Evolutionary conservation across 2,888 invertebrate species (phyloP).

Genomic region (Aporophyla nigra): DNA sequence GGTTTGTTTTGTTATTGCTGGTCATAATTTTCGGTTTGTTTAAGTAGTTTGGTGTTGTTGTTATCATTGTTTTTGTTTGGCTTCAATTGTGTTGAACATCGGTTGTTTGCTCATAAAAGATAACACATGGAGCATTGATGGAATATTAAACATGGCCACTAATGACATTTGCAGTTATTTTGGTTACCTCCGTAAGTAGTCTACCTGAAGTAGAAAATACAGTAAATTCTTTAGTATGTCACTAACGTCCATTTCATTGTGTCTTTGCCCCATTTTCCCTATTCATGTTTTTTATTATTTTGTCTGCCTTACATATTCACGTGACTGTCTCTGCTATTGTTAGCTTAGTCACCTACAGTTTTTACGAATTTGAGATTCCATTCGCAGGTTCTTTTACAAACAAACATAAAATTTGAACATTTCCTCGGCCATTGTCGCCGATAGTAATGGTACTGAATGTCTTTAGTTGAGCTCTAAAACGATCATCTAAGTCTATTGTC

Average conservation of each 20-base stretch:
- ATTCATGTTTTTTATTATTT: conserved; percentile 51
- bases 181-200: neutral
- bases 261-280: conserved; percentile 29
- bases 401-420: conserved; percentile 55
- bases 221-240: conserved; percentile 29
- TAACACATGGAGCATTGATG: neutral
- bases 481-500: conserved; percentile 79
- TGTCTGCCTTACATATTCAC: conserved; percentile 42
- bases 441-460: conserved; percentile 69
- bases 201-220: conserved; percentile 1
- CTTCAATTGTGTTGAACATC: conserved; percentile 18
- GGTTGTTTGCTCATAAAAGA: conserved; percentile 26
- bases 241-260: conserved; percentile 39
- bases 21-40: conserved; percentile 45
- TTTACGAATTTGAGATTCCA: conserved; percentile 25
- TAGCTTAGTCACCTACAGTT: conserved; percentile 8
- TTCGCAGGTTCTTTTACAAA: conserved; percentile 47
- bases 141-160: neutral
- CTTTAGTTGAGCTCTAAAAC: conserved; percentile 75
- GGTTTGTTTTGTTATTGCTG: conserved; percentile 55
- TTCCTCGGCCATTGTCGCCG: conserved; percentile 57
- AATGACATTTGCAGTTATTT: conserved; percentile 14
- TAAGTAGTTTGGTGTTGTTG: conserved; percentile 29
- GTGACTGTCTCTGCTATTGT: conserved; percentile 28
- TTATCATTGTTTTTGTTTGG: conserved; percentile 39